These are phyloP conservation scores for Bhutanitis thaidina DNA, from an alignment of 2,888 invertebrate genomes.

Conservation along the genomic window DNA sequence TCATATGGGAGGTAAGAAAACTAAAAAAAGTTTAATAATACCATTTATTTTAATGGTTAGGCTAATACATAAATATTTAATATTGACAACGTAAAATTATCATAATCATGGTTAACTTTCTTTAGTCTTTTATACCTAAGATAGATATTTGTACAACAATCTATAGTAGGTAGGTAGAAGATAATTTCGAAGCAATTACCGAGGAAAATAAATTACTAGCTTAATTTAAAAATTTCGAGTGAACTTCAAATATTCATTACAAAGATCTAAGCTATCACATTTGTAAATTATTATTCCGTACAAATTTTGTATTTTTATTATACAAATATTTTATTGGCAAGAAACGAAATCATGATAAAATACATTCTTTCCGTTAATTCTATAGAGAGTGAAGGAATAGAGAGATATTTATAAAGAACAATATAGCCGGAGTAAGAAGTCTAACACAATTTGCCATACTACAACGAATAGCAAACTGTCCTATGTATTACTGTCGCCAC, in stretches of 20 bases:
- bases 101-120: constrained; percentile 62
- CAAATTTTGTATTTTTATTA: constrained; percentile 50
- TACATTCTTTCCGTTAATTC: constrained; percentile 57
- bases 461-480: constrained; percentile 68
- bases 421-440: constrained; percentile 50
- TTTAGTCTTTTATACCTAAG: constrained; percentile 57
- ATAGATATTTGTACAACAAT: constrained; percentile 69
- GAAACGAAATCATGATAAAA: constrained; percentile 60
- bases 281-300: constrained; percentile 58
- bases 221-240: constrained; percentile 50
- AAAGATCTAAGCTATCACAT: constrained; percentile 75
- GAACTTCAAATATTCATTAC: constrained; percentile 46
- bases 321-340: constrained; percentile 76
- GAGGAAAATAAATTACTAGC: constrained; percentile 52
- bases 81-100: constrained; percentile 55
- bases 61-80: constrained; percentile 69
- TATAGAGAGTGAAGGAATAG: constrained; percentile 73
- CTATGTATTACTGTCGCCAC: constrained; percentile 43
- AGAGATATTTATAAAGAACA: constrained; percentile 49
- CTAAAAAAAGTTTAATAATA: constrained; percentile 41
- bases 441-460: constrained; percentile 68
- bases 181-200: constrained; percentile 31
- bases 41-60: constrained; percentile 73
- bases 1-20: neutral
- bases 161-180: constrained; percentile 43